Percentiles rank a stretch among this genome's conserved stretches.
Conservation (phyloP, 2,888 invertebrate species). For the Hofmannophila pseudospretella region DNA sequence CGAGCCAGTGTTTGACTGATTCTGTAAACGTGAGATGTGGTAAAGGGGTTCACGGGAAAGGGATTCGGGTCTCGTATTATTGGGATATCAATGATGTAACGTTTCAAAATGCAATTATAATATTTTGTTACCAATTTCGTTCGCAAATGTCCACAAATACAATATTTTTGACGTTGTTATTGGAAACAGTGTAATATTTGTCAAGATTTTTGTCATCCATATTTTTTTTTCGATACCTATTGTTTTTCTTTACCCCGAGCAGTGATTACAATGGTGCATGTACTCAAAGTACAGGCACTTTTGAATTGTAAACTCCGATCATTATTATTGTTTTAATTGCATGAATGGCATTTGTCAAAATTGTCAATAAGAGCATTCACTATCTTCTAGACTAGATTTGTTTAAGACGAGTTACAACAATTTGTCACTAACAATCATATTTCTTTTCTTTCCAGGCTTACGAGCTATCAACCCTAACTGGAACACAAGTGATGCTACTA, state of each 20-base stretch:
- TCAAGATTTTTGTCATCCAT: constrained; percentile 1
- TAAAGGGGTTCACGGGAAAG: not conserved
- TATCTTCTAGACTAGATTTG: no score
- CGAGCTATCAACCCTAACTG: constrained; percentile 98
- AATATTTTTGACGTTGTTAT: not conserved
- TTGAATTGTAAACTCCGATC: no score
- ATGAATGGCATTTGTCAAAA: no score
- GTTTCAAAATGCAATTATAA: constrained; percentile 8
- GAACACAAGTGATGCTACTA: constrained; percentile 99
- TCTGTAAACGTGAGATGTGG: not conserved
- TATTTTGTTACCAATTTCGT: constrained; percentile 11
- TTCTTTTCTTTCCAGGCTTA: constrained; percentile 99
- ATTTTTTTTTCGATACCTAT: not conserved
- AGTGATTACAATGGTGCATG: not conserved
- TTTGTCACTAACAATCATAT: no score
- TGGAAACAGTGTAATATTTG: not conserved
- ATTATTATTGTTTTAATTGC: no score
- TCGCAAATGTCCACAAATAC: constrained; percentile 31
- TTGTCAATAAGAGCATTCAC: no score
- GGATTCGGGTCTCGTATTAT: not conserved
- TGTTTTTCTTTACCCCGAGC: no score
- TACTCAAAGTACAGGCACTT: not conserved
- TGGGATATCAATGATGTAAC: constrained; percentile 3
- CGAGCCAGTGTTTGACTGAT: not conserved
- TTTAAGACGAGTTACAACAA: no score